phyloP scores from a whole-genome alignment of 2,888 invertebrate species.

The Piscicola geometra region DNA sequence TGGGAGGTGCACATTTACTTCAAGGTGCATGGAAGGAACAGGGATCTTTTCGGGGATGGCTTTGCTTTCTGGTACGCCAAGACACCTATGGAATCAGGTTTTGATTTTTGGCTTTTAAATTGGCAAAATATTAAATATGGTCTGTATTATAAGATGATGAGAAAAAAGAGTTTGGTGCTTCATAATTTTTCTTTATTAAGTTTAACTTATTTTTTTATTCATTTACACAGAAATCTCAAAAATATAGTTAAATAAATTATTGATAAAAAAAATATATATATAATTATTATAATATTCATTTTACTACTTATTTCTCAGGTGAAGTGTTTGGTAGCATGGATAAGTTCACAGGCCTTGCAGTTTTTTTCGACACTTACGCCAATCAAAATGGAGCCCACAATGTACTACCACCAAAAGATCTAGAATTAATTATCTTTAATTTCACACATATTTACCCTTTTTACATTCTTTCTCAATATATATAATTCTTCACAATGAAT shows the following conservation, averaged over 20 bases:
- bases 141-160: too few species aligned
- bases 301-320: slow-evolving; percentile 63
- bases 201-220: not conserved
- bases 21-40: slow-evolving; percentile 89
- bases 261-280: not conserved
- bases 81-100: slow-evolving; percentile 51
- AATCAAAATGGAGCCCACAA: slow-evolving; percentile 98
- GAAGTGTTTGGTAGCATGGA: slow-evolving; percentile 93
- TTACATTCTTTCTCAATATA: not conserved
- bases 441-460: not conserved
- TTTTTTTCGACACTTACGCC: slow-evolving; percentile 95
- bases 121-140: too few species aligned
- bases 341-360: slow-evolving; percentile 78
- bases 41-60: slow-evolving; percentile 93
- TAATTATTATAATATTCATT: not conserved
- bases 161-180: too few species aligned
- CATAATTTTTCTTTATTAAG: not conserved
- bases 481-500: not conserved
- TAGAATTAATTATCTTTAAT: not conserved
- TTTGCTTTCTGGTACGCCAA: slow-evolving; percentile 85
- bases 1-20: slow-evolving; percentile 97
- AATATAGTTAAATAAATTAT: not conserved
- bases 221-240: not conserved
- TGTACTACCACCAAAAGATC: too few species aligned
- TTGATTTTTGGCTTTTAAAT: not conserved